Conservation (phyloP, 2,797 vertebrate species). For the Echeneis naucrates region DNA sequence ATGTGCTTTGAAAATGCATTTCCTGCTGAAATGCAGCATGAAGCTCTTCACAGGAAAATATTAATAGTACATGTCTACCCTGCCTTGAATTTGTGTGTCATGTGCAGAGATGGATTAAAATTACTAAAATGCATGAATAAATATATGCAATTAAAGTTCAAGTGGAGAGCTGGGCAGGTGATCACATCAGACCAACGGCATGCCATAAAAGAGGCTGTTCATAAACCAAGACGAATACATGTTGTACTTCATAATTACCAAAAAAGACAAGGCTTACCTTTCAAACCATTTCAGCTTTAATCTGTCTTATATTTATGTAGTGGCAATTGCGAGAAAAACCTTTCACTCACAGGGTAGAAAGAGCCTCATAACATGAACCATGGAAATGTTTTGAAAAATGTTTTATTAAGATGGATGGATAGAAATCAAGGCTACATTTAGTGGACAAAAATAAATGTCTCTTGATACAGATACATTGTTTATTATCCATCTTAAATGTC, state of each 20-base stretch:
- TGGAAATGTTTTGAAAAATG: constrained; percentile 10
- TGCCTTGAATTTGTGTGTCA: background rate
- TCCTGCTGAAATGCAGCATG: background rate
- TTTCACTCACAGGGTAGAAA: constrained; percentile 37
- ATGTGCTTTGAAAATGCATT: background rate
- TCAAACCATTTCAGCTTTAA: constrained; percentile 25
- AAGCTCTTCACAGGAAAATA: background rate
- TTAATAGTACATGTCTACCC: background rate
- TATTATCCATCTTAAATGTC: background rate
- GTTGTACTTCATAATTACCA: constrained; percentile 24
- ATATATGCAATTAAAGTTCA: constrained; percentile 9
- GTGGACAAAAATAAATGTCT: background rate
- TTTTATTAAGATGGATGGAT: constrained; percentile 13
- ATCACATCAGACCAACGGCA: constrained; percentile 8
- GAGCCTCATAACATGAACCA: constrained; percentile 7
- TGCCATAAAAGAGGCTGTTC: constrained; percentile 17
- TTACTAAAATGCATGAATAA: background rate
- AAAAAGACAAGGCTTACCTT: constrained; percentile 34
- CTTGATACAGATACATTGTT: background rate
- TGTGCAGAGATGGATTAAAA: constrained; percentile 3
- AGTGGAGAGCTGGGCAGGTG: background rate
- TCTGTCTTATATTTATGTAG: constrained; percentile 1
- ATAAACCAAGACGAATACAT: background rate
- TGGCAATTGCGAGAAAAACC: constrained; percentile 15
- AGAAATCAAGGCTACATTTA: background rate